A percentile compares a stretch with the other conserved stretches of the same genome.
phyloP scores from a whole-genome alignment of 1,140 invertebrate genomes.

The Tribolium madens region DNA sequence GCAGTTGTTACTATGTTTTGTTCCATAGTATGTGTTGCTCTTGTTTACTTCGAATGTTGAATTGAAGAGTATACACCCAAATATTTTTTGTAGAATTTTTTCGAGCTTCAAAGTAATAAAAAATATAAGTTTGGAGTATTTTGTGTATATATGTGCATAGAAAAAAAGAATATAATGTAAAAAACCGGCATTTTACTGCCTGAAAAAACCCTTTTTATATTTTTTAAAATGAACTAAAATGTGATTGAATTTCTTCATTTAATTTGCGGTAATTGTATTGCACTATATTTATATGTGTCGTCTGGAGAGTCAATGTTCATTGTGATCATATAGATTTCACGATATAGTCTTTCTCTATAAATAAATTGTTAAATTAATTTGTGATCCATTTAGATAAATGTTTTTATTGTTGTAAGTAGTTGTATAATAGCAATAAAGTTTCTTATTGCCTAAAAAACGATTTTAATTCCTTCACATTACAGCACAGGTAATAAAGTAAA shows the following conservation, averaged over 20 bases:
- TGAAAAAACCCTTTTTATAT: slow-evolving; percentile 7
- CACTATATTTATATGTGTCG: slow-evolving; percentile 27
- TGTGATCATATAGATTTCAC: slow-evolving; percentile 36
- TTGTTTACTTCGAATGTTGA: slow-evolving; percentile 41
- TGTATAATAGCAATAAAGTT: slow-evolving; percentile 54
- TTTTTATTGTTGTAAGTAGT: slow-evolving; percentile 57
- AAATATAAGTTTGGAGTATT: slow-evolving; percentile 47
- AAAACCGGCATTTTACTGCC: slow-evolving; percentile 36
- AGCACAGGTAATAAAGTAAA: slow-evolving; percentile 67
- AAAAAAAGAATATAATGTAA: slow-evolving; percentile 26
- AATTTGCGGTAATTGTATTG: slow-evolving; percentile 26
- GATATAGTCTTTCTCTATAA: slow-evolving; percentile 30
- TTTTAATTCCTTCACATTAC: slow-evolving; percentile 12
- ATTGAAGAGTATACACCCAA: slow-evolving; percentile 16
- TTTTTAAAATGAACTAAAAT: slow-evolving; percentile 13
- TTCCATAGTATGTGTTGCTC: slow-evolving; percentile 12
- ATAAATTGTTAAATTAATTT: slow-evolving; percentile 14
- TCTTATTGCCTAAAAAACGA: slow-evolving; percentile 17
- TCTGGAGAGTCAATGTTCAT: slow-evolving; percentile 25
- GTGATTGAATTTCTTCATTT: slow-evolving; percentile 37
- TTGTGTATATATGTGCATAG: slow-evolving; percentile 48
- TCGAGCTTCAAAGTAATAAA: slow-evolving; percentile 36
- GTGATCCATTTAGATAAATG: slow-evolving; percentile 45
- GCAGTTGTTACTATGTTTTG: slow-evolving; percentile 16
- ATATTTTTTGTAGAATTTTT: slow-evolving; percentile 55